Evolutionary conservation across 2,888 invertebrate genomes (phyloP), one percentile per base, ranked within the genome.

Genomic region (Plutella xylostella): DNA sequence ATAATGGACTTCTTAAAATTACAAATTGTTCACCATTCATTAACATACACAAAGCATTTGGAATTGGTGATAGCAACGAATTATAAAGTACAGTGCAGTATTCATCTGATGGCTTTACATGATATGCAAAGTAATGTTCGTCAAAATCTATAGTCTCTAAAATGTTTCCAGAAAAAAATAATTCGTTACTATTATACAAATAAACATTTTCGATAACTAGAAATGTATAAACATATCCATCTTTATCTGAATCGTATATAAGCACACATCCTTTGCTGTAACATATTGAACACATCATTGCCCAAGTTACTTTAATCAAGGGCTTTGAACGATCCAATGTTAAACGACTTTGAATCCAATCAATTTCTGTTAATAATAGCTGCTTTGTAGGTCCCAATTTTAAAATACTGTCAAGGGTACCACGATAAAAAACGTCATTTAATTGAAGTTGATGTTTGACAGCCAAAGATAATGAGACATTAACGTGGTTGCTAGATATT

Each of bases 361-460:
- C 9, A 6, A 42, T 21, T 7, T 42, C 34, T 7, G 9, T 9
- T 33, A n/a, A 15, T 5, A 12, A 14, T 3, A 31, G 4, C 12
- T n/a, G 3, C 21, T 34, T 11, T 20, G 20, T 14, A n/a, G 31
- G 31, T 19, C 42, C 43, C 9, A 7, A 15, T 7, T 28, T 9
- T 14, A 41, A 18, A 25, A 41, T 18, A 11, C 12, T 5, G 30
- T 12, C 4, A 28, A 41, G 41, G 7, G 7, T 28, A 17, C 28
- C 30, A 5, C 30, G 6, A 14, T 15, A 12, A n/a, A 43, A 43
- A 9, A 43, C 25, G 11, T 43, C 43, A 17, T 43, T 43, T 17
- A 43, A 19, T 25, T 34, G 22, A 22, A 43, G 43, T 35, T 43
- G 43, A 35, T 43, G 43, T 43, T 43, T 43, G 2, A 35, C 35